These are phyloP conservation scores for Auanema freiburgensis DNA, from an alignment of 2,888 invertebrate genomes.

Conservation along the genomic window DNA sequence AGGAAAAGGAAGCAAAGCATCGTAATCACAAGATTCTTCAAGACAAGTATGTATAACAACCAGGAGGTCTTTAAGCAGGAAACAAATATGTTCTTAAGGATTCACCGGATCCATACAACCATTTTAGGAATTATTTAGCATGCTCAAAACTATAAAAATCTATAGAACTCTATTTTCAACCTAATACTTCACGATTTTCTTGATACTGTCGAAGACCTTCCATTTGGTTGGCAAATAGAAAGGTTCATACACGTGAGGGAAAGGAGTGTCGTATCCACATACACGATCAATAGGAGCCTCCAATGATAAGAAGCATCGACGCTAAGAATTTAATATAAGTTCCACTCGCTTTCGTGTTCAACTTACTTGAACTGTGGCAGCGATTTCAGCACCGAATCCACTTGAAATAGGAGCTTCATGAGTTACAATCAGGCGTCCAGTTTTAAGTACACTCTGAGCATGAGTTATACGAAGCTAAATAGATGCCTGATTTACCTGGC, in stretches of 20 bases:
- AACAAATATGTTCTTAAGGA: too few relatives aligned
- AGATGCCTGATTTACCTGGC: conserved; percentile 72
- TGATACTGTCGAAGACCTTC: conserved; percentile 83
- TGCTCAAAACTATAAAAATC: background rate
- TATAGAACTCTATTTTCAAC: background rate
- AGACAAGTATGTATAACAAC: too few relatives aligned
- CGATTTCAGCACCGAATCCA: conserved; percentile 93
- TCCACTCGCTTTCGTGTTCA: background rate
- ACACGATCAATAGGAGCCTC: conserved; percentile 89
- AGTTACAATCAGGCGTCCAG: conserved; percentile 84
- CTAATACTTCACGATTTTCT: conserved; percentile 76
- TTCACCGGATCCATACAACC: too few relatives aligned
- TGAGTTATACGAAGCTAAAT: too few relatives aligned
- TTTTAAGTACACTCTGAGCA: conserved; percentile 91
- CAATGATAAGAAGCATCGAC: conserved; percentile 88
- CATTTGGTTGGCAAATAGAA: conserved; percentile 93
- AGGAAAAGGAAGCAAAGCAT: too few relatives aligned
- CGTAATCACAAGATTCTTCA: too few relatives aligned
- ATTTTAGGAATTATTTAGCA: too few relatives aligned
- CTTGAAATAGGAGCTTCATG: conserved; percentile 94
- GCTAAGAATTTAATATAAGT: conserved; percentile 69
- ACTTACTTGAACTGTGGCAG: conserved; percentile 86
- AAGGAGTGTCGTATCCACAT: conserved; percentile 94
- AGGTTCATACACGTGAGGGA: conserved; percentile 92
- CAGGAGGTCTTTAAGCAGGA: too few relatives aligned